Percentiles rank a stretch among this genome's conserved stretches.
Evolutionary conservation across 2,797 vertebrate species (phyloP).

Genomic region (Neopelma chrysocephalum): DNA sequence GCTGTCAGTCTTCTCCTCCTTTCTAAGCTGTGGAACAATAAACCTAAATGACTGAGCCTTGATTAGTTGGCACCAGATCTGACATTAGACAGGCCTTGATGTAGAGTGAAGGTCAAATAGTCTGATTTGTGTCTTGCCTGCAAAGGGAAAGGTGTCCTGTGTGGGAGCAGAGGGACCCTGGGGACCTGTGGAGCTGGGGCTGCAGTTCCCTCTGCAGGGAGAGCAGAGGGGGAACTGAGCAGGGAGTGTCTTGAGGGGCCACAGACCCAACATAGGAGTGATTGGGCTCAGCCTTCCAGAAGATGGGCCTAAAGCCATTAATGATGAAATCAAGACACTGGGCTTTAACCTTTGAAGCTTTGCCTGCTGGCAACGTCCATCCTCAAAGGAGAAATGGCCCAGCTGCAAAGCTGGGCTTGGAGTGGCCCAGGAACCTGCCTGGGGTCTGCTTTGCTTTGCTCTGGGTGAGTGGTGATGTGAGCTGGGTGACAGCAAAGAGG

Average conservation of each 20-base stretch:
- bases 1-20: no score
- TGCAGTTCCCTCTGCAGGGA: not conserved
- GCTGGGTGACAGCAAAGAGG: not conserved
- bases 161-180: not conserved
- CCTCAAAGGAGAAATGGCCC: not conserved
- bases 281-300: not conserved
- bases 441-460: not conserved
- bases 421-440: not conserved
- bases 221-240: not conserved
- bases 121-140: not conserved
- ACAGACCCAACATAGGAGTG: not conserved
- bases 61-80: not conserved
- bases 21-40: no score
- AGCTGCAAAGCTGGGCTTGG: not conserved
- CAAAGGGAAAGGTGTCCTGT: not conserved
- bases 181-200: not conserved
- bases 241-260: not conserved
- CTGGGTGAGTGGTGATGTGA: not conserved
- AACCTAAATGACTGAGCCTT: no score
- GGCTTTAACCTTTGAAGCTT: not conserved
- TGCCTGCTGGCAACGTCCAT: not conserved
- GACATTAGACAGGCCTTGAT: not conserved
- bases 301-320: not conserved
- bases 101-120: not conserved
- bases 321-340: not conserved